Evolutionary conservation across 1,140 invertebrate genomes (phyloP).

Genomic region (Sipha flava): DNA sequence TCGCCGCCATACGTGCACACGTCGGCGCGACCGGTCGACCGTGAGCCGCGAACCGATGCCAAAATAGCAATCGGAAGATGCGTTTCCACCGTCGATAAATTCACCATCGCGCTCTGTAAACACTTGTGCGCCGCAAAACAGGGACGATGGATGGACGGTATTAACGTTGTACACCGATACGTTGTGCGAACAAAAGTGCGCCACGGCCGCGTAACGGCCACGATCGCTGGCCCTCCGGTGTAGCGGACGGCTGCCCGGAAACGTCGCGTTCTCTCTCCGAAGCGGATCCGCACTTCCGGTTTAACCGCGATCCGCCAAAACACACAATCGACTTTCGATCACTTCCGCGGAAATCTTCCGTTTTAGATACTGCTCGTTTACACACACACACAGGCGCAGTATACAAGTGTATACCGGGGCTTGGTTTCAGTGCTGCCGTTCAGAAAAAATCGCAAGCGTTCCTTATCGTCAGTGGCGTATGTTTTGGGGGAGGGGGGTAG

Average conservation of each 20-base stretch:
- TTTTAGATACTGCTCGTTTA: too few species aligned
- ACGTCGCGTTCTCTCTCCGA: neutral
- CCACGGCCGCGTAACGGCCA: neutral
- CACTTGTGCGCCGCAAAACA: too few species aligned
- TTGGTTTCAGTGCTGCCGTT: too few species aligned
- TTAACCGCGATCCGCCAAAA: neutral
- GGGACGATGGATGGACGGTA: neutral
- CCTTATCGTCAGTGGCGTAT: too few species aligned
- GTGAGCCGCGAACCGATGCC: neutral
- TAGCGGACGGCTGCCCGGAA: neutral
- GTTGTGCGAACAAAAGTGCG: neutral
- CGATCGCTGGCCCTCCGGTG: too few species aligned
- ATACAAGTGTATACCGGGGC: too few species aligned
- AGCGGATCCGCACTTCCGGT: neutral
- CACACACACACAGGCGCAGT: too few species aligned
- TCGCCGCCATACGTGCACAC: too few species aligned
- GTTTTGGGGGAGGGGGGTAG: too few species aligned
- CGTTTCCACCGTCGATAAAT: neutral
- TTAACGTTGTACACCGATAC: too few species aligned
- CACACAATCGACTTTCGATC: neutral
- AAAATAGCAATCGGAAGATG: constrained; percentile 9
- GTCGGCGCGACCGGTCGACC: neutral
- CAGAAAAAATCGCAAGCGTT: too few species aligned
- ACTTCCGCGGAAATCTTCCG: neutral
- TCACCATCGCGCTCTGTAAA: neutral